Evolutionary conservation across 1,140 invertebrate genomes (phyloP), one percentile per base, ranked within the genome.

Genomic region (Pogonomyrmex barbatus): DNA sequence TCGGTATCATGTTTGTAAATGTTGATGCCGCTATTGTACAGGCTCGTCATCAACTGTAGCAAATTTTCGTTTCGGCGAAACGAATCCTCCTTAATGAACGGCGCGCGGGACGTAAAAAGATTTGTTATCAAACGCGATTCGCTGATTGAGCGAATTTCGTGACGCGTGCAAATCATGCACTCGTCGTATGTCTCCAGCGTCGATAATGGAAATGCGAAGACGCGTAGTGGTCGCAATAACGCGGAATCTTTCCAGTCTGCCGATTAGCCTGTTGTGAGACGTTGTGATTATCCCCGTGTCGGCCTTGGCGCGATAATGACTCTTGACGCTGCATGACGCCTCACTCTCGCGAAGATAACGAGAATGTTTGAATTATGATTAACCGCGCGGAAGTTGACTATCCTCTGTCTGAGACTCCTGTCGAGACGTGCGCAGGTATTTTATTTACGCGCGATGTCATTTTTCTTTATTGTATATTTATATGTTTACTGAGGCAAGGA

Each of bases 241-340:
- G 8, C 36, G 36, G 30, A 60, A 60, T 60, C 68, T 75, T 60
- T 73, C 52, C 42, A 60, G 30, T 75, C 54, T 36, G 14, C 52
- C 42, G 52, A 71, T 77, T 75, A 24, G 14, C 52, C 42, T 39
- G 56, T 77, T 75, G n/a, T 17, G 52, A 58, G 42, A 71, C 52
- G 36, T 9, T 36, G 30, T 4, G n/a, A 77, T 67, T 17, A 39
- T 4, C 14, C 24, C 9, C 73, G 54, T 47, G 6, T 0, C 30
- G 68, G 30, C 79, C 79, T 83, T 83, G 79, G 54, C 68, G 60
- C 45, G 68, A 83, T 83, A 73, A 75, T 83, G 79, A 73, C 33
- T 81, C 39, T 42, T 45, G 36, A 12, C 47, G 77, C 36, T 50
- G n/a, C 52, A 60, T 58, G 67, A 81, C 52, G 39, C 54, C 36